Evolutionary conservation across 2,113 vertebrate genomes (phyloP).

Genomic region (Rhinichthys klamathensis): DNA sequence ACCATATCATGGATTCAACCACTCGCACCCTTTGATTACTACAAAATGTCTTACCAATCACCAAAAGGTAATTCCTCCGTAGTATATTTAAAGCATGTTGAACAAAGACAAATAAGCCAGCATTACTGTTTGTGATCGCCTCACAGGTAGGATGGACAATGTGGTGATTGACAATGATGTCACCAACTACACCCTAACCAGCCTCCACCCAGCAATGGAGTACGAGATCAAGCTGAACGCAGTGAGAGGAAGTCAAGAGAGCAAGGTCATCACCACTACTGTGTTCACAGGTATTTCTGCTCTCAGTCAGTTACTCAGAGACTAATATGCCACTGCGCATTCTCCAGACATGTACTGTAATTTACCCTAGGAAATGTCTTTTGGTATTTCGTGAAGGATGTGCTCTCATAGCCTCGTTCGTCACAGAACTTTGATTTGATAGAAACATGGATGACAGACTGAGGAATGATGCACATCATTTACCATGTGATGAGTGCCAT

Average conservation of each 20-base stretch:
- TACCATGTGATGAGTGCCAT: constrained; percentile 43
- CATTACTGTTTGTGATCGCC: neutral
- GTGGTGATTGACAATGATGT: constrained; percentile 83
- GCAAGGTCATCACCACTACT: constrained; percentile 79
- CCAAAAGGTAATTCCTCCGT: constrained; percentile 77
- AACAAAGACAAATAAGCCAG: neutral
- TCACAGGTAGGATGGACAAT: constrained; percentile 86
- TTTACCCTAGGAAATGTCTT: neutral
- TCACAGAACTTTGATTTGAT: constrained; percentile 35
- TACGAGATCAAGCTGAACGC: constrained; percentile 88
- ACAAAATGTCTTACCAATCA: constrained; percentile 88
- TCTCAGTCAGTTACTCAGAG: neutral
- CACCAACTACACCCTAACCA: constrained; percentile 82
- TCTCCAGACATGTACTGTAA: neutral
- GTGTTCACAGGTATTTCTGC: constrained; percentile 84
- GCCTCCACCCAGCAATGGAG: constrained; percentile 87
- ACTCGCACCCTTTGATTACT: constrained; percentile 86
- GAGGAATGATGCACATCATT: constrained; percentile 40
- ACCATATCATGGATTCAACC: constrained; percentile 86
- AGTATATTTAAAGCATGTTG: neutral
- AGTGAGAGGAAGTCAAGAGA: constrained; percentile 87
- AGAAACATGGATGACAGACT: constrained; percentile 22
- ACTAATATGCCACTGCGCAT: neutral
- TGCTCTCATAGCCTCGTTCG: constrained; percentile 4
- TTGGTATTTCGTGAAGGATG: constrained; percentile 5